Evolutionary conservation across 2,888 invertebrate genomes (phyloP).

Genomic region (Coenonympha glycerion): DNA sequence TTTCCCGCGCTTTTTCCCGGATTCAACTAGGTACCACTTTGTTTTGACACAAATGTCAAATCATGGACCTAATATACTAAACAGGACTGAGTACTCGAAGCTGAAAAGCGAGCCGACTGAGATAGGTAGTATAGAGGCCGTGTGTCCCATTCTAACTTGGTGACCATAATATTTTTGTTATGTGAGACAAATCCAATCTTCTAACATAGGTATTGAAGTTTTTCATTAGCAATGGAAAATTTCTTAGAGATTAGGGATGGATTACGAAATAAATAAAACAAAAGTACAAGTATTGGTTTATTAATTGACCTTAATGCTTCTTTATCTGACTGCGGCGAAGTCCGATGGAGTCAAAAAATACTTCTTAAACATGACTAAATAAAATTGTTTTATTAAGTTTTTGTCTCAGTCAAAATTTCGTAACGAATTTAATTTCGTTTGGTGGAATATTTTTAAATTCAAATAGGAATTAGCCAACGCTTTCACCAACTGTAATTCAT

Average conservation of each 20-base stretch:
- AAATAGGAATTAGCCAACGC: too few species aligned
- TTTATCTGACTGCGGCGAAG: too few species aligned
- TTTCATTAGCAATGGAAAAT: background rate
- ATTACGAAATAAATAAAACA: background rate
- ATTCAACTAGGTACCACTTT: too few species aligned
- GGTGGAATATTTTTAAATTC: too few species aligned
- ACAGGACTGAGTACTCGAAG: background rate
- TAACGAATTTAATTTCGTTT: constrained; percentile 2
- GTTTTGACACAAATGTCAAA: too few species aligned
- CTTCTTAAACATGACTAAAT: background rate
- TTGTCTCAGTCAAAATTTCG: background rate
- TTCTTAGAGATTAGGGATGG: background rate
- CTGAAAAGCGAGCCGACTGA: background rate
- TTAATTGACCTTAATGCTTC: too few species aligned
- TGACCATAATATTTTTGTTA: background rate
- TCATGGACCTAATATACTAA: too few species aligned
- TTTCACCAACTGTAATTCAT: constrained; percentile 1
- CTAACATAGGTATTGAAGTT: background rate
- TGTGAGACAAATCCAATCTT: background rate
- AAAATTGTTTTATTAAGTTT: background rate
- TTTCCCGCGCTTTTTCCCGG: too few species aligned
- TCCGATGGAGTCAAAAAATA: too few species aligned
- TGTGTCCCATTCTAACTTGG: background rate
- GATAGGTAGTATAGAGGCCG: background rate
- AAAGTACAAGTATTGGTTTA: too few species aligned